Percentiles rank a stretch among this genome's conserved stretches.
These are phyloP conservation scores for Saimiri boliviensis DNA, from an alignment of 2,113 vertebrate genomes.

Conservation along the genomic window DNA sequence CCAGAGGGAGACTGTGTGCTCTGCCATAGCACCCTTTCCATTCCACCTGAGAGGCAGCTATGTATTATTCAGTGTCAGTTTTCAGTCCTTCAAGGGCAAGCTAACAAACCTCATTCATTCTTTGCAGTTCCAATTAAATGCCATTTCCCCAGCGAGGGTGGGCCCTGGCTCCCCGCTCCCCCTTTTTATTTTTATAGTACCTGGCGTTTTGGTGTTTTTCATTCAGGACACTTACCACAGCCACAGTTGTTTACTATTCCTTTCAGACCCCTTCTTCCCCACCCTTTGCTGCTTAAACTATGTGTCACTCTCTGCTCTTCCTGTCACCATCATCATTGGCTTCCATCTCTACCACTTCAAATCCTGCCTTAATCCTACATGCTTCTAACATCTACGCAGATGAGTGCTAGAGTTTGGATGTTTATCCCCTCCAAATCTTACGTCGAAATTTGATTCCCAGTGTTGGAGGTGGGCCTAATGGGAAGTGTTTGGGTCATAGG, in stretches of 20 bases:
- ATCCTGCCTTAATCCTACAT: neutral
- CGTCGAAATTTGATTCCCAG: neutral
- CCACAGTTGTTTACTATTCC: neutral
- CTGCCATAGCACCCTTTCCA: neutral
- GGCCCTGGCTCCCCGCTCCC: too few relatives aligned
- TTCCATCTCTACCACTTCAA: neutral
- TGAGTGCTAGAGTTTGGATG: neutral
- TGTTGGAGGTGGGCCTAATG: neutral
- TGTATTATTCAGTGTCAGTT: neutral
- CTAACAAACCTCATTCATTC: neutral
- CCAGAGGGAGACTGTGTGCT: fast-evolving
- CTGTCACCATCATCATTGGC: neutral
- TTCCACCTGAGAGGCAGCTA: fast-evolving
- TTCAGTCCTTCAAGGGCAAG: neutral
- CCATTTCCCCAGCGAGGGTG: neutral
- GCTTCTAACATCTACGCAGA: neutral
- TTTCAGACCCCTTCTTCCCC: too few relatives aligned
- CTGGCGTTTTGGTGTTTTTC: neutral
- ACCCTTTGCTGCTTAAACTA: neutral
- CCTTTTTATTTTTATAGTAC: neutral
- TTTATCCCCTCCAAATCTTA: neutral
- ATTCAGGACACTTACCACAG: neutral
- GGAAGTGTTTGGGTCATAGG: neutral
- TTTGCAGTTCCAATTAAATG: neutral
- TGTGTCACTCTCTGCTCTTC: neutral